Base-by-base conservation (phyloP, 2,888 invertebrate genomes). In the Operophtera brumata region DNA sequence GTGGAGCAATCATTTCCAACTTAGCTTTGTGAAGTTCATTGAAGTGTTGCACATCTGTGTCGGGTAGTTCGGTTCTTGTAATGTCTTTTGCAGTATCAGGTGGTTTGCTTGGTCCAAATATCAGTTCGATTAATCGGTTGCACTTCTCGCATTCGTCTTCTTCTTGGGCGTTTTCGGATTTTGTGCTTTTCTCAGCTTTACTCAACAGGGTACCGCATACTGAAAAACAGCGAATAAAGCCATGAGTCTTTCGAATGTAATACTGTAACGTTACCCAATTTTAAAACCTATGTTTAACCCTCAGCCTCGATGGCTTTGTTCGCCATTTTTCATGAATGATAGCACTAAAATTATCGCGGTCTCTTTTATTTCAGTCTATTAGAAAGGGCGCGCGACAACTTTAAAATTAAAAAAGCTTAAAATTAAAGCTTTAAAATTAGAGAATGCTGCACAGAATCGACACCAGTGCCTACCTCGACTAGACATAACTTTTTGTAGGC, bases 171-270 rank as follows among this genome's bases (percentile, higher is more conserved):
- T 62, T 47, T 47, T 61, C 57, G 10, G 73, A 50, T 11, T 63
- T 63, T 25, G 71, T 65, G 40, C 60, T 67, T 58, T 68, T 68
- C 44, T 57, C 44, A 6, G 59, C 57, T 63, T 54, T 66, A 45
- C 54, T 62, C 54, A 65, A 53, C 35, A 49, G 55, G 62, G 61
- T 56, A 46, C 57, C 41, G 1, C 65, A 56, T 57, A 66, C 80
- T 80, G 77, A 73, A 79, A 78, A 77, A 73, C 70, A 70, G 74
- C 75, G 73, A 78, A 67, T 69, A 73, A 71, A 75, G 70, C 67
- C 69, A 68, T 76, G 62, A 76, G 64, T 66, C 35, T 55, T 26
- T 46, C 10, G 20, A 45, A 28, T 13, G 11, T 25, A 41, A 7
- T 35, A 32, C 20, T 46, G 36, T 28, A 41, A n/a, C 0, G n/a